Evolutionary conservation across 2,888 invertebrate species (phyloP).

Genomic region (Diplazon laetatorius): DNA sequence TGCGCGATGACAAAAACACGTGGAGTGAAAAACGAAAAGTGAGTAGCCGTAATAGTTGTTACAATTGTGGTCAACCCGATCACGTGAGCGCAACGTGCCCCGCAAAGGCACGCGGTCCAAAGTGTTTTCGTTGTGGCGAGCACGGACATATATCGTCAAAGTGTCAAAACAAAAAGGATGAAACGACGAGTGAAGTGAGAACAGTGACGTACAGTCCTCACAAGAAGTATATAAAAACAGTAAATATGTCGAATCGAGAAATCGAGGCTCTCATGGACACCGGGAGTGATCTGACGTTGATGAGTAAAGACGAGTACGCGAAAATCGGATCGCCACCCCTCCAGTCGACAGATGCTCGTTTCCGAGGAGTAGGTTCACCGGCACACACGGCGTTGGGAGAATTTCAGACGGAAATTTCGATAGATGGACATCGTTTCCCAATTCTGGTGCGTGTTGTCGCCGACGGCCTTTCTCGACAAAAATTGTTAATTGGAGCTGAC

Average conservation of each 20-base stretch:
- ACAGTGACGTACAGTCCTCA: not conserved
- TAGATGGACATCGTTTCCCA: constrained; percentile 24
- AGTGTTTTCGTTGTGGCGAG: constrained; percentile 49
- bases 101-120: constrained; percentile 36
- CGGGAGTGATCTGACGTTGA: constrained; percentile 54
- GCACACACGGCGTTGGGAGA: too few species aligned
- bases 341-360: not conserved
- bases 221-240: constrained; percentile 31
- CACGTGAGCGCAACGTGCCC: constrained; percentile 49
- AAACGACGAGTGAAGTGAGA: not conserved
- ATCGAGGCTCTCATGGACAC: constrained; percentile 53
- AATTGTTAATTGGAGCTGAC: constrained; percentile 26
- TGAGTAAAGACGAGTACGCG: constrained; percentile 41
- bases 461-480: constrained; percentile 16
- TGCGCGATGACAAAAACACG: not conserved
- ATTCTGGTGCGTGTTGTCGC: constrained; percentile 19
- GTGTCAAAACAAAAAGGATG: constrained; percentile 33
- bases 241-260: constrained; percentile 15
- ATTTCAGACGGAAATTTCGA: not conserved
- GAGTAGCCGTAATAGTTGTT: constrained; percentile 25
- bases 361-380: not conserved
- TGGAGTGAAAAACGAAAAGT: constrained; percentile 4
- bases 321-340: constrained; percentile 48
- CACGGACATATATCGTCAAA: constrained; percentile 52
- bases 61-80: constrained; percentile 24